Evolutionary conservation across 2,888 invertebrate genomes (phyloP).

Genomic region (Mesoligia furuncula): DNA sequence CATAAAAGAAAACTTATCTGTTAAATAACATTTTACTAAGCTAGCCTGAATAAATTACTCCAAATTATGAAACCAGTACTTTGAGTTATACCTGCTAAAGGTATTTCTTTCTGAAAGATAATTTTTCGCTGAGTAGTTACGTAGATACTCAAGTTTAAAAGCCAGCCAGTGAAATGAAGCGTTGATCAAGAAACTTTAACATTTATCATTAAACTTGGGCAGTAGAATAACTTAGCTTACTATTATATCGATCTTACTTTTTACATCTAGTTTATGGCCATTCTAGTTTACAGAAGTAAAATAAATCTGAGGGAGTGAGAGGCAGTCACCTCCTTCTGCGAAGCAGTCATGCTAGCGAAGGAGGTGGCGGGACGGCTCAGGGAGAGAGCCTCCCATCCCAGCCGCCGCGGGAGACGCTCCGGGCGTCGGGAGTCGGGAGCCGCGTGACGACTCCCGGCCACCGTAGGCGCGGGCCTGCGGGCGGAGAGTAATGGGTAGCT

Average conservation of each 20-base stretch:
- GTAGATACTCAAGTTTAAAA: constrained; percentile 6
- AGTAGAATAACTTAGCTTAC: constrained; percentile 28
- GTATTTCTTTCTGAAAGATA: constrained; percentile 23
- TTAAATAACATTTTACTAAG: background rate
- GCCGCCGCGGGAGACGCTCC: too few relatives aligned
- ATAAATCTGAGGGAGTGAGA: too few relatives aligned
- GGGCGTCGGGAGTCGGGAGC: too few relatives aligned
- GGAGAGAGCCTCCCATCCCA: too few relatives aligned
- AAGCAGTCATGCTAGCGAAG: too few relatives aligned
- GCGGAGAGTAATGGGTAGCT: too few relatives aligned
- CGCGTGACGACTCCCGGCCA: too few relatives aligned
- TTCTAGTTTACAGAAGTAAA: constrained; percentile 3
- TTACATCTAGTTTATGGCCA: background rate
- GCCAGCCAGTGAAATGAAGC: constrained; percentile 21
- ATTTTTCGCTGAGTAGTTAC: constrained; percentile 13
- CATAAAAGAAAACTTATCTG: background rate
- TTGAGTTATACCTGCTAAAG: background rate
- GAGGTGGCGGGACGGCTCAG: too few relatives aligned
- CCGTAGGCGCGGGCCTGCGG: too few relatives aligned
- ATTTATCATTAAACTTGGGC: constrained; percentile 43
- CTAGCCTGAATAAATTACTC: constrained; percentile 20
- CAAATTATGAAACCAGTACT: constrained; percentile 16
- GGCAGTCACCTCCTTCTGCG: too few relatives aligned
- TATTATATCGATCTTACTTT: background rate
- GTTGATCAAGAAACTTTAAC: constrained; percentile 43